Conservation (phyloP, 2,888 invertebrate genomes). For the Catocala nupta region DNA sequence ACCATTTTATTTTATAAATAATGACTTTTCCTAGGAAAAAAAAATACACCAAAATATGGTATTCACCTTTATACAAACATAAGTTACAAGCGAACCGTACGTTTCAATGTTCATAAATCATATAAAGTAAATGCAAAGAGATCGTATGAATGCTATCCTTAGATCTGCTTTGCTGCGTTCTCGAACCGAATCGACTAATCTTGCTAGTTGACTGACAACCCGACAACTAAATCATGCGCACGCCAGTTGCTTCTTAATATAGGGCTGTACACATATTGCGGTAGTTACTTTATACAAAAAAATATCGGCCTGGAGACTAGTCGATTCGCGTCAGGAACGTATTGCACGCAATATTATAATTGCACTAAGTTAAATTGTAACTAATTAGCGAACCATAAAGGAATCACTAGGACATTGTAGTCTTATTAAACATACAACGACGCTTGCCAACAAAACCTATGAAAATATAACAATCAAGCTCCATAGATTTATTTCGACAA, state of each 20-base stretch:
- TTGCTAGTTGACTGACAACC: background rate
- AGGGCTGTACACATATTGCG: slow-evolving; percentile 1
- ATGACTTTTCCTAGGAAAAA: slow-evolving; percentile 75
- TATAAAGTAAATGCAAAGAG: slow-evolving; percentile 57
- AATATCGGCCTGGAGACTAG: slow-evolving; percentile 1
- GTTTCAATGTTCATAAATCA: slow-evolving; percentile 49
- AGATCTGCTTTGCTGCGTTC: slow-evolving; percentile 47
- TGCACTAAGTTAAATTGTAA: slow-evolving; percentile 54
- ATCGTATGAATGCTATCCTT: slow-evolving; percentile 46
- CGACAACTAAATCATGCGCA: background rate
- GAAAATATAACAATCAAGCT: slow-evolving; percentile 29
- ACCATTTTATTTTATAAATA: slow-evolving; percentile 69
- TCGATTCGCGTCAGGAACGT: slow-evolving; percentile 37
- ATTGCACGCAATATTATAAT: slow-evolving; percentile 53
- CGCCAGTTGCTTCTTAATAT: background rate
- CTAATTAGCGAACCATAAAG: slow-evolving; percentile 49
- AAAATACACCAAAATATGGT: slow-evolving; percentile 70
- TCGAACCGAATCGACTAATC: slow-evolving; percentile 27
- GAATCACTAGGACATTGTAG: slow-evolving; percentile 47
- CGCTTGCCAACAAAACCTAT: slow-evolving; percentile 42
- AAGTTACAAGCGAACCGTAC: slow-evolving; percentile 53
- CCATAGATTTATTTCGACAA: slow-evolving; percentile 40
- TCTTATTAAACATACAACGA: slow-evolving; percentile 38
- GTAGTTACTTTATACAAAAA: slow-evolving; percentile 2
- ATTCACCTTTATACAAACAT: slow-evolving; percentile 56